Conservation (phyloP, 2,797 vertebrate species). For the Sebastolobus alascanus region DNA sequence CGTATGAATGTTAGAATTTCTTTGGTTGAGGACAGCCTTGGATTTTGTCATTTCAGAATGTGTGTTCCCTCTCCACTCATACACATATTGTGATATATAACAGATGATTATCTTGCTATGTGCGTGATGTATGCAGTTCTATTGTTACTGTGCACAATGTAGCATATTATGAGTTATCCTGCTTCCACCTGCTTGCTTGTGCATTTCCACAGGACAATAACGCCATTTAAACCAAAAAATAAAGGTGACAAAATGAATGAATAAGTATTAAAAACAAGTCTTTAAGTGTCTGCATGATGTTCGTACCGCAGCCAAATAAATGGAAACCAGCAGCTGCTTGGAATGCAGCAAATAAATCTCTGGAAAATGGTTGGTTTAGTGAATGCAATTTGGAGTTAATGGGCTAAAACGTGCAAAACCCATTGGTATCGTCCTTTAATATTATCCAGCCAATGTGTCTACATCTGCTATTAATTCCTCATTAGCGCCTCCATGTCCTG, state of each 20-base stretch:
- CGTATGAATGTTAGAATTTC: too few species aligned
- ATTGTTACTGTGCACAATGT: neutral
- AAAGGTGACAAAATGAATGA: slow-evolving; percentile 39
- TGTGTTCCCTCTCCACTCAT: neutral
- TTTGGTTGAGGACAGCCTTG: too few species aligned
- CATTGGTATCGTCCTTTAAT: slow-evolving; percentile 49
- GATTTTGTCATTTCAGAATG: neutral
- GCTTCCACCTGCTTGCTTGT: neutral
- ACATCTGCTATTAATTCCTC: slow-evolving; percentile 47
- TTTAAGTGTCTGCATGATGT: slow-evolving; percentile 25
- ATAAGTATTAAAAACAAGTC: slow-evolving; percentile 25
- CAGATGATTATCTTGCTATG: neutral
- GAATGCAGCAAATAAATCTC: slow-evolving; percentile 55
- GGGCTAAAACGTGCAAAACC: slow-evolving; percentile 63
- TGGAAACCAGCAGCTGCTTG: slow-evolving; percentile 35
- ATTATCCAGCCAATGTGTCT: slow-evolving; percentile 55
- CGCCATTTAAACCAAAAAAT: slow-evolving; percentile 10
- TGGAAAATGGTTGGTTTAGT: slow-evolving; percentile 48
- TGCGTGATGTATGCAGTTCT: neutral
- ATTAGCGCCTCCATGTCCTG: slow-evolving; percentile 24
- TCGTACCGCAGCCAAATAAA: slow-evolving; percentile 31
- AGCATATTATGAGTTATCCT: neutral
- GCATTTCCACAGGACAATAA: neutral
- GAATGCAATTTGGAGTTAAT: slow-evolving; percentile 70
- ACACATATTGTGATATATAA: neutral